Evolutionary conservation across 30 jellyfish, hydroid and myxozoan genomes (phyloP), one percentile per base, ranked within the genome.

Genomic region (Aurelia coerulea): DNA sequence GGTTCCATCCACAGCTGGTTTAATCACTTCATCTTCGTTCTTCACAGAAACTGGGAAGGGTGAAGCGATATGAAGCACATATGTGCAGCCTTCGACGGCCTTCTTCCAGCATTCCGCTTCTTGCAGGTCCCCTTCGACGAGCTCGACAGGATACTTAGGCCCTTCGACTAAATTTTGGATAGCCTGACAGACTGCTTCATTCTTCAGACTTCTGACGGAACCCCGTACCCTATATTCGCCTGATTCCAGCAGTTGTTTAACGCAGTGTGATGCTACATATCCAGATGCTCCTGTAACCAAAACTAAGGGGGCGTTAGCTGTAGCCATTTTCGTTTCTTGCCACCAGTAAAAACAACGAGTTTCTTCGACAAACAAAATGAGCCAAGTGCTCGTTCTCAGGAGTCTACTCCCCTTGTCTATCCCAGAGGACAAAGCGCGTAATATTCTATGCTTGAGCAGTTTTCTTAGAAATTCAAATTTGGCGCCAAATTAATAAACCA

Each of bases 271-370:
- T 3, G 85, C 91, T 46, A 82, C 81, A 71, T 14, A 82, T 9
- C 91, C 91, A 32, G 91, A 82, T 5, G 91, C 81, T 19, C 91
- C 91, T 52, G 91, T 82, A 5, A 82, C 91, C 58, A 82, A 71
- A 69, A 82, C 91, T 39, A 56, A 69, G n/a, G 91, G 91, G 71
- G 79, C 81, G 85, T 58, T 74, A 56, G 18, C 91, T 33, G 68
- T 79, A 54, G 85, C 85, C 91, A 68, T 68, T 49, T 82, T 82
- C 62, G 18, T 11, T 18, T 16, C 70, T 60, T 60, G 10, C 70
- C 32, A 16, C 32, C 32, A 17, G 32, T 7, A 60, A 3, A 23
- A 39, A 39, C 51, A 39, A 9, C 51, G 51, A 39, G 51, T 39
- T 6, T 39, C 10, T 39, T 39, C 51, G 51, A 39, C 51, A 39